These are phyloP conservation scores for Ophonus ardosiacus DNA, from an alignment of 2,888 invertebrate genomes.

Conservation along the genomic window DNA sequence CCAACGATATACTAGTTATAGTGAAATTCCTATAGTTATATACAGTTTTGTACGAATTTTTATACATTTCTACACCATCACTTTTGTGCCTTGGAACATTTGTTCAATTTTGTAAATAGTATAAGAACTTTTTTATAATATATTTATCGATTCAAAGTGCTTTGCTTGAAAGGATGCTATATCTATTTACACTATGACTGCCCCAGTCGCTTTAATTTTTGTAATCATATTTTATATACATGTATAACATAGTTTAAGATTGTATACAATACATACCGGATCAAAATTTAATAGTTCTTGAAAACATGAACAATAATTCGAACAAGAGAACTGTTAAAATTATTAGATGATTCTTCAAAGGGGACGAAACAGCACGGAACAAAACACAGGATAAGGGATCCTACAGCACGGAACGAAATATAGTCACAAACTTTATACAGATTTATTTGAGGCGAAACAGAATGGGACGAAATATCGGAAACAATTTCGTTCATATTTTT, in stretches of 20 bases:
- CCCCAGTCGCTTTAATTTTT: slow-evolving; percentile 59
- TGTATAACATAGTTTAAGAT: slow-evolving; percentile 13
- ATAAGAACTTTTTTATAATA: slow-evolving; percentile 51
- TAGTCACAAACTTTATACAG: too few relatives aligned
- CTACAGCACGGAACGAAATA: too few relatives aligned
- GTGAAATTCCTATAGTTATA: slow-evolving; percentile 47
- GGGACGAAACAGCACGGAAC: neutral
- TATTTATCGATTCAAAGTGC: slow-evolving; percentile 48
- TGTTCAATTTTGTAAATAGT: slow-evolving; percentile 54
- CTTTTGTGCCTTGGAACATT: slow-evolving; percentile 60
- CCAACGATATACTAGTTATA: slow-evolving; percentile 2
- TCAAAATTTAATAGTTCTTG: neutral
- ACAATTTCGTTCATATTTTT: too few relatives aligned
- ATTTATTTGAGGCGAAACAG: too few relatives aligned
- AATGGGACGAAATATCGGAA: too few relatives aligned
- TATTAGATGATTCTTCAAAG: neutral
- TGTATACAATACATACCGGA: slow-evolving; percentile 35
- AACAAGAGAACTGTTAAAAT: neutral
- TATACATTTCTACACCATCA: slow-evolving; percentile 59
- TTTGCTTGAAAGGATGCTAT: slow-evolving; percentile 58
- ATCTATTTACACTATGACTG: slow-evolving; percentile 55
- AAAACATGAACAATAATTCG: neutral
- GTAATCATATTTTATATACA: slow-evolving; percentile 47
- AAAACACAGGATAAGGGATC: neutral
- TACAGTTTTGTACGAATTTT: slow-evolving; percentile 51